These are phyloP conservation scores for Cryptophagus acutangulus DNA, from an alignment of 2,888 invertebrate species.

Conservation along the genomic window DNA sequence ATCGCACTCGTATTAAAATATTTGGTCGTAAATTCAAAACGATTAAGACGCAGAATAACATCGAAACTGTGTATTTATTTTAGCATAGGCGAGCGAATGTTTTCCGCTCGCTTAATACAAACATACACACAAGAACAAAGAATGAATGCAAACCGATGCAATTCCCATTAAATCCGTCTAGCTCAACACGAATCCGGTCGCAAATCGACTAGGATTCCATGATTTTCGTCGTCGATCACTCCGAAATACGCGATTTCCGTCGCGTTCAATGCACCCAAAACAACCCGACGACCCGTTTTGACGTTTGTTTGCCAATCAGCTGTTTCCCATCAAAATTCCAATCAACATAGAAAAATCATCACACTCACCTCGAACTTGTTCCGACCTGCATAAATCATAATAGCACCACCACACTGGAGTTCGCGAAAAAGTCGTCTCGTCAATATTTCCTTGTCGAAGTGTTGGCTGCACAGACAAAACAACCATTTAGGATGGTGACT, in stretches of 20 bases:
- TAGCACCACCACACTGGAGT: conserved; percentile 32
- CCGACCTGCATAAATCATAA: conserved; percentile 60
- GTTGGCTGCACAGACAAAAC: neutral
- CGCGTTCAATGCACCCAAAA: conserved; percentile 18
- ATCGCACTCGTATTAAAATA: no score
- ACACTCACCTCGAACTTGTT: conserved; percentile 60
- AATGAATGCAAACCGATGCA: conserved; percentile 3
- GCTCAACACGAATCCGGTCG: conserved; percentile 12
- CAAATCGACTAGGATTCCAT: no score
- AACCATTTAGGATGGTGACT: neutral
- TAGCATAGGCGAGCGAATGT: no score
- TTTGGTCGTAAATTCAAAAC: no score
- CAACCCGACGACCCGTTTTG: conserved; percentile 21
- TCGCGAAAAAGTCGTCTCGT: no score
- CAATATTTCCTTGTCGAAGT: no score
- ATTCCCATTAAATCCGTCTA: conserved; percentile 3
- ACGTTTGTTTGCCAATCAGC: conserved; percentile 51
- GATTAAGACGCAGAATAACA: conserved; percentile 38
- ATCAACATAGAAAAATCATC: conserved; percentile 24
- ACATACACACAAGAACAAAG: conserved; percentile 23
- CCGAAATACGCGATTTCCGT: no score
- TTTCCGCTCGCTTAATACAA: no score
- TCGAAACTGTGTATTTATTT: no score
- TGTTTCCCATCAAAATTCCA: conserved; percentile 53
- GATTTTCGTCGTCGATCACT: no score